Evolutionary conservation across 2,113 vertebrate genomes (phyloP).

Genomic region (Coptodon rendalli): DNA sequence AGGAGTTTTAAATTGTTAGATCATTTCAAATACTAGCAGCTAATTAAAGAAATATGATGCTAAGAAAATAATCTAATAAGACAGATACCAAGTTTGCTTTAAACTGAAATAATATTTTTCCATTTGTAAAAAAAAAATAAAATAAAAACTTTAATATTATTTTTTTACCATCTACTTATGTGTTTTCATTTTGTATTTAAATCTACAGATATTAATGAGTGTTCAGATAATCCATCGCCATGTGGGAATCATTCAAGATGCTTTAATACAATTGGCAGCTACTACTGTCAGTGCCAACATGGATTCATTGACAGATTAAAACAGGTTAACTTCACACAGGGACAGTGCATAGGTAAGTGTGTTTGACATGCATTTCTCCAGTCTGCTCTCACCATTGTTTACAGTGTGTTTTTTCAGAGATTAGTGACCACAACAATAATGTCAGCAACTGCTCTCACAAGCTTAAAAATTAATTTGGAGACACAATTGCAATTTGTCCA

Average conservation of each 20-base stretch:
- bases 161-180: neutral
- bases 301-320: neutral
- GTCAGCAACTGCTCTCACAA: neutral
- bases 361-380: neutral
- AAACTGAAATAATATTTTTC: neutral
- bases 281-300: neutral
- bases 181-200: neutral
- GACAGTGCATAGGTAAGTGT: neutral
- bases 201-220: neutral
- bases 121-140: neutral
- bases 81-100: neutral
- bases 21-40: neutral
- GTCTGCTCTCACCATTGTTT: neutral
- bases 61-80: neutral
- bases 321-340: fast-evolving
- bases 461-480: neutral
- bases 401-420: neutral
- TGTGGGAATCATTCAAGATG: neutral
- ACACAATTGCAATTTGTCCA: neutral
- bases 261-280: slow-evolving; percentile 23
- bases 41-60: neutral
- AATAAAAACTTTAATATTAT: neutral
- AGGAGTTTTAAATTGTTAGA: neutral
- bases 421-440: neutral
- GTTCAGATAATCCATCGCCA: fast-evolving